Conservation (phyloP, 1,140 invertebrate genomes). For the Zaprionus gabonicus region DNA sequence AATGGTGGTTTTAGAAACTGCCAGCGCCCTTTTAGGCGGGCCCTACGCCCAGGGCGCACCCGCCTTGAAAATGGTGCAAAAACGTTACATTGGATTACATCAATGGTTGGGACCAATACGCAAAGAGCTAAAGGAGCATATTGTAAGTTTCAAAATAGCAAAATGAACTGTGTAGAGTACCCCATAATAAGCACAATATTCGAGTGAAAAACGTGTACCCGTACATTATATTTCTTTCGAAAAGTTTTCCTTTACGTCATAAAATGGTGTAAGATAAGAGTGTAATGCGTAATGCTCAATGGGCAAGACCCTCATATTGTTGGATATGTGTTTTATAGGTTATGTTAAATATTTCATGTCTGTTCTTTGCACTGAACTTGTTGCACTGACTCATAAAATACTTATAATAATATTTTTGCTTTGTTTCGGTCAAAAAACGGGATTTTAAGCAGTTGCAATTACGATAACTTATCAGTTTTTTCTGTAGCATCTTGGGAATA, state of each 20-base stretch:
- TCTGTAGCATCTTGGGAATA: background rate
- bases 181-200: background rate
- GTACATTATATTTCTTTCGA: background rate
- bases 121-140: slow-evolving; percentile 89
- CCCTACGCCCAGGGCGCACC: slow-evolving; percentile 91
- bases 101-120: slow-evolving; percentile 93
- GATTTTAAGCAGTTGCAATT: background rate
- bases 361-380: background rate
- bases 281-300: background rate
- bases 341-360: background rate
- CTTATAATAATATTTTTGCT: background rate
- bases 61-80: slow-evolving; percentile 93
- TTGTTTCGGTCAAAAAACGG: background rate
- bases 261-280: background rate
- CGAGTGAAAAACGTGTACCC: background rate
- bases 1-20: slow-evolving; percentile 90
- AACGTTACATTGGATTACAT: slow-evolving; percentile 94
- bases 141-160: slow-evolving; percentile 86
- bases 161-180: background rate
- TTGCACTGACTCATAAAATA: background rate
- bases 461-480: background rate
- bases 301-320: background rate
- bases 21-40: slow-evolving; percentile 87
- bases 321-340: background rate
- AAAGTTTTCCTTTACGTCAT: background rate